phyloP scores from a whole-genome alignment of 2,888 invertebrate species.

The Apotomis betuletana region DNA sequence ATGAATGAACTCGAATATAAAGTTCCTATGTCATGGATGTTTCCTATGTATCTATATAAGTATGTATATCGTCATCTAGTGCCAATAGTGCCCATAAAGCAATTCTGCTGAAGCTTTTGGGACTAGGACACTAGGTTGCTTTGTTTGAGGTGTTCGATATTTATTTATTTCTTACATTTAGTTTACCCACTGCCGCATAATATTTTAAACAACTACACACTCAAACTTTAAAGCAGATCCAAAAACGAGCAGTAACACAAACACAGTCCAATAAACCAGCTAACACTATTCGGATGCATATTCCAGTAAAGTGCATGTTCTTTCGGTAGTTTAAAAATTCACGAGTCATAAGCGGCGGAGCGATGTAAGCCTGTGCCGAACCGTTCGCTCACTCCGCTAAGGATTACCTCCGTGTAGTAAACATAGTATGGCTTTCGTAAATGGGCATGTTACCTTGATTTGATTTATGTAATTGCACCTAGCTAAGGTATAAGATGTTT shows the following conservation, averaged over 20 bases:
- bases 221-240: too few relatives aligned
- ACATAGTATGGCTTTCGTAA: slow-evolving; percentile 5
- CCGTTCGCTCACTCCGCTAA: slow-evolving; percentile 62
- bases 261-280: slow-evolving; percentile 34
- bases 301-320: slow-evolving; percentile 57
- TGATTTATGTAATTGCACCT: slow-evolving; percentile 21
- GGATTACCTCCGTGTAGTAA: slow-evolving; percentile 45
- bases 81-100: too few relatives aligned
- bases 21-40: too few relatives aligned
- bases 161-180: too few relatives aligned
- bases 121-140: too few relatives aligned
- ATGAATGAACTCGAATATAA: too few relatives aligned
- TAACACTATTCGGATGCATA: slow-evolving; percentile 26
- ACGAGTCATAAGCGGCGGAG: slow-evolving; percentile 71
- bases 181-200: too few relatives aligned
- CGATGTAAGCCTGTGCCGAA: slow-evolving; percentile 56
- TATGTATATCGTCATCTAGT: too few relatives aligned
- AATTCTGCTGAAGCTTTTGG: too few relatives aligned
- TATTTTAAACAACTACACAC: too few relatives aligned
- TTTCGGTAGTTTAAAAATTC: slow-evolving; percentile 73
- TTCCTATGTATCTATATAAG: too few relatives aligned
- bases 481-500: not conserved
- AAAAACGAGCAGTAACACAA: not conserved
- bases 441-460: slow-evolving; percentile 32
- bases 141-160: too few relatives aligned